Evolutionary conservation across 2,888 invertebrate species (phyloP).

Genomic region (Thereva unica): DNA sequence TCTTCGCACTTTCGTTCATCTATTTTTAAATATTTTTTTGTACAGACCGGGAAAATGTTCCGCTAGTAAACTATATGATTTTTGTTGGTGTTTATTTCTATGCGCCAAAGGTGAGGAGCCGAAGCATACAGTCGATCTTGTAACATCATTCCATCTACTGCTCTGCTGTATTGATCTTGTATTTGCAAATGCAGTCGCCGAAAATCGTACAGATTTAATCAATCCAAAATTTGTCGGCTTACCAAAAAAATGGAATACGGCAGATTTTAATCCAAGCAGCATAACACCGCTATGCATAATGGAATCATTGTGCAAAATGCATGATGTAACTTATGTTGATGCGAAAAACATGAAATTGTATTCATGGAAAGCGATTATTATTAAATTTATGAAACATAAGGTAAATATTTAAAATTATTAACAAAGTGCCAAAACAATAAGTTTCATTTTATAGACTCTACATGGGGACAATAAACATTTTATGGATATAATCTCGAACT

Average conservation of each 20-base stretch:
- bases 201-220: conserved; percentile 81
- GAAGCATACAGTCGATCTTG: conserved; percentile 86
- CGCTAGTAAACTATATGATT: conserved; percentile 83
- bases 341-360: conserved; percentile 90
- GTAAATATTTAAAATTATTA: conserved; percentile 44
- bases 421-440: neutral
- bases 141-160: conserved; percentile 90
- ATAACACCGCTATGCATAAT: conserved; percentile 80
- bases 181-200: conserved; percentile 82
- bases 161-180: conserved; percentile 90
- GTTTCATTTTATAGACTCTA: conserved; percentile 63
- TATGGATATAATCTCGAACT: conserved; percentile 75
- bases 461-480: conserved; percentile 73
- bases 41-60: conserved; percentile 76
- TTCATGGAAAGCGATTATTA: conserved; percentile 78
- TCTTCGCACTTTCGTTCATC: neutral
- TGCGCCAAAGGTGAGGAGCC: conserved; percentile 86
- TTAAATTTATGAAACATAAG: conserved; percentile 58
- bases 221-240: conserved; percentile 80
- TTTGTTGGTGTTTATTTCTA: conserved; percentile 92
- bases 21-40: conserved; percentile 34
- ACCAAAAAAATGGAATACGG: conserved; percentile 68
- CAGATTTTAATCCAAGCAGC: conserved; percentile 58
- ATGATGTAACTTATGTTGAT: conserved; percentile 82
- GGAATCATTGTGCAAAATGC: conserved; percentile 76